Conservation (phyloP, 2,113 vertebrate species). For the Tiliqua scincoides region DNA sequence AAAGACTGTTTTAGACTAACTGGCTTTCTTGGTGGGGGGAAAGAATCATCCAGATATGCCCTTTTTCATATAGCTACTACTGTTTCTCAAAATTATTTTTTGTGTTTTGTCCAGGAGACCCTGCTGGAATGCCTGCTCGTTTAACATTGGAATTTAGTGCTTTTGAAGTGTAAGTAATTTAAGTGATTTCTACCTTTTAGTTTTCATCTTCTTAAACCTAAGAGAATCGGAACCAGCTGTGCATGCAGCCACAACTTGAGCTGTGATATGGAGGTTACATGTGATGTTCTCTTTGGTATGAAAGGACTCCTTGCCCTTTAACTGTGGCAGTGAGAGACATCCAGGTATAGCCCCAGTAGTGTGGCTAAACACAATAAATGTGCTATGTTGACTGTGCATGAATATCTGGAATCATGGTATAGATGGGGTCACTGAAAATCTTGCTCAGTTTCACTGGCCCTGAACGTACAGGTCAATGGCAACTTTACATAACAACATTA, state of each 20-base stretch:
- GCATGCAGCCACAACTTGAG: not conserved
- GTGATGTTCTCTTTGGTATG: not conserved
- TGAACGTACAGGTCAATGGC: not conserved
- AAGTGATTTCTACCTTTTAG: not conserved
- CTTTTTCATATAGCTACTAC: not conserved
- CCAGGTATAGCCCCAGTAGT: not conserved
- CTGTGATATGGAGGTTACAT: not conserved
- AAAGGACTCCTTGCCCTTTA: not conserved
- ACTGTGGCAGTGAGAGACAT: not conserved
- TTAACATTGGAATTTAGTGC: constrained; percentile 95
- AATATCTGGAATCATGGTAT: not conserved
- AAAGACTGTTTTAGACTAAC: not conserved
- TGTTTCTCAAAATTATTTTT: constrained; percentile 10
- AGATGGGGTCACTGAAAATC: not conserved
- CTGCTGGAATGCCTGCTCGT: constrained; percentile 90
- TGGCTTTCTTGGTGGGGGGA: not conserved
- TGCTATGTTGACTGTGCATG: not conserved
- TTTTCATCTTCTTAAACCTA: not conserved
- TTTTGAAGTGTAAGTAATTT: constrained; percentile 91
- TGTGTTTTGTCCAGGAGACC: constrained; percentile 85
- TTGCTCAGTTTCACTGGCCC: not conserved
- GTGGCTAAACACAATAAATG: not conserved
- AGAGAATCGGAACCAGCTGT: not conserved
- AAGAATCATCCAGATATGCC: not conserved
- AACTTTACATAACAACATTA: not conserved